Percentiles rank a stretch among this genome's conserved stretches.
Evolutionary conservation across 1,140 invertebrate species (phyloP).

Genomic region (Lysiphlebus fabarum): DNA sequence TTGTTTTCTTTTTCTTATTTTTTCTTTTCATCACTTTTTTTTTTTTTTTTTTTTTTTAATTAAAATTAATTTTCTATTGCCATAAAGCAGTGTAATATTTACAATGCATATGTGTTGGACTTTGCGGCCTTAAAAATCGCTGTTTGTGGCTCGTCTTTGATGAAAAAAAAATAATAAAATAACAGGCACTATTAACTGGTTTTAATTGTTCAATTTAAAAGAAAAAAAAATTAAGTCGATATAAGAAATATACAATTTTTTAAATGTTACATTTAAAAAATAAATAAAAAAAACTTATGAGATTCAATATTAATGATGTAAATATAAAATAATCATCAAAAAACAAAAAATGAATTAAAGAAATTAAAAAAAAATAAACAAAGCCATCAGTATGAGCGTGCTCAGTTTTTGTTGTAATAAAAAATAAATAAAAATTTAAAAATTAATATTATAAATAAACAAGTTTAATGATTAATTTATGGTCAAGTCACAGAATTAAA

Average conservation of each 20-base stretch:
- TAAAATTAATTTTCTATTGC: slow-evolving; percentile 19
- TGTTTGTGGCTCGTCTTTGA: slow-evolving; percentile 27
- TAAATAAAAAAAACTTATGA: slow-evolving; percentile 13
- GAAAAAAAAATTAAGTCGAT: slow-evolving; percentile 11
- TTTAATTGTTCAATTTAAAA: neutral
- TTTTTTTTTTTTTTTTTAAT: slow-evolving; percentile 1
- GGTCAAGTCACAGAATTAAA: neutral
- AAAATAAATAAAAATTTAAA: neutral
- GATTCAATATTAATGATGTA: slow-evolving; percentile 31
- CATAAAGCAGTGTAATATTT: slow-evolving; percentile 27
- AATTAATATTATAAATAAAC: neutral
- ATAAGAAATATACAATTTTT: neutral
- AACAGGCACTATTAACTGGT: slow-evolving; percentile 2
- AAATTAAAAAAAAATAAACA: no score
- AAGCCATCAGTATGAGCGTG: neutral
- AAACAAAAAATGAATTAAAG: slow-evolving; percentile 27
- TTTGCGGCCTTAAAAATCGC: slow-evolving; percentile 27
- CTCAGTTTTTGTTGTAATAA: slow-evolving; percentile 24
- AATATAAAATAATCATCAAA: slow-evolving; percentile 31
- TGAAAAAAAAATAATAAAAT: neutral
- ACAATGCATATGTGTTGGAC: slow-evolving; percentile 18
- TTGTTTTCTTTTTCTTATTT: neutral
- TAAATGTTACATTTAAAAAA: slow-evolving; percentile 8
- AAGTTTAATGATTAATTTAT: neutral
- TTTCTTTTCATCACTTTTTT: neutral